phyloP scores from a whole-genome alignment of 2,113 vertebrate genomes.

The Conger conger region DNA sequence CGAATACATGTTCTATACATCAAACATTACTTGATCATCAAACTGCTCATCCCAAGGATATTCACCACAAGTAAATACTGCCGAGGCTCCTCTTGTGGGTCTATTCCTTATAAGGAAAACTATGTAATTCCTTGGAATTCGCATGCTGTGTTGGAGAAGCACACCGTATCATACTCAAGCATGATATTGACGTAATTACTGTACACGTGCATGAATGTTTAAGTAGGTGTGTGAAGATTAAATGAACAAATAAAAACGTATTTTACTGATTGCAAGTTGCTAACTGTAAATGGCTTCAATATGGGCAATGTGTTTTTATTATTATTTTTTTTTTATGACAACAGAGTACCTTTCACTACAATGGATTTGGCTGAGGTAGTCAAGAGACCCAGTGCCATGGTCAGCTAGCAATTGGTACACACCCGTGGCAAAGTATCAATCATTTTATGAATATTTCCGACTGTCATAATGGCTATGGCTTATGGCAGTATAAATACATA shows the following conservation, averaged over 20 bases:
- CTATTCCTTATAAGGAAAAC: constrained; percentile 21
- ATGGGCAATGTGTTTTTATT: too few species aligned
- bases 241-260: too few species aligned
- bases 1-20: not conserved
- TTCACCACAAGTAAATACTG: not conserved
- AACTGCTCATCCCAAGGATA: not conserved
- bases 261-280: too few species aligned
- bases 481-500: too few species aligned
- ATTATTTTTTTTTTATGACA: too few species aligned
- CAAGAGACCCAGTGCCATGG: not conserved
- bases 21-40: not conserved
- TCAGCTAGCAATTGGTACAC: not conserved
- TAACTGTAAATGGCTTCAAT: too few species aligned
- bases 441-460: too few species aligned
- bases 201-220: not conserved
- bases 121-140: constrained; percentile 11
- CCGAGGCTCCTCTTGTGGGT: not conserved
- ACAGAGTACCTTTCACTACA: not conserved
- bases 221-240: too few species aligned
- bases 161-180: not conserved
- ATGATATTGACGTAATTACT: not conserved
- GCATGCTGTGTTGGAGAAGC: not conserved
- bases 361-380: not conserved
- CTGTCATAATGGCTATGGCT: too few species aligned
- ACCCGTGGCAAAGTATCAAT: not conserved